A percentile compares a stretch with the other conserved stretches of the same genome.
Conservation (phyloP, 2,113 vertebrate genomes). For the Neolamprologus kungweensis region DNA sequence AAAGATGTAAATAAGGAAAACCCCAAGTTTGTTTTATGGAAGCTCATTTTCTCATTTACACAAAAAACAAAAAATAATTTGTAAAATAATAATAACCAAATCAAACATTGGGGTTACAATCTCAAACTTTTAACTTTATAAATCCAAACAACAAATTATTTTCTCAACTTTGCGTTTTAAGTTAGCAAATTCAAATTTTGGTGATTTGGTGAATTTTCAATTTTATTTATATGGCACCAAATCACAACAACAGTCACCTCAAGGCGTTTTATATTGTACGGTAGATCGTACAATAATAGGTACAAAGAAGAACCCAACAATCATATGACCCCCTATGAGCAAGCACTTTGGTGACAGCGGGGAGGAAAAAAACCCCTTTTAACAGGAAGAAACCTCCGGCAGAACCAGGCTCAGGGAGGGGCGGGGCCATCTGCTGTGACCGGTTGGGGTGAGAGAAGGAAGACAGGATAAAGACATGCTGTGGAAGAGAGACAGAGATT, state of each 20-base stretch:
- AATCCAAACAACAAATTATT: background rate
- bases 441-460: background rate
- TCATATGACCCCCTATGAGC: accelerated
- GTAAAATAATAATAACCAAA: background rate
- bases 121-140: background rate
- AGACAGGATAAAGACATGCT: background rate
- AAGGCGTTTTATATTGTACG: accelerated
- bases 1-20: background rate
- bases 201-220: background rate
- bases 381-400: accelerated
- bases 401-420: accelerated
- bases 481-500: background rate
- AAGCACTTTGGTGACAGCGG: background rate
- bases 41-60: background rate
- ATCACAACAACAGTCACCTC: background rate
- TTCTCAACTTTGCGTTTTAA: background rate
- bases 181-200: background rate
- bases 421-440: accelerated
- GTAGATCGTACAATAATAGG: accelerated
- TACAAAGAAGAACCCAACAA: background rate
- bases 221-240: background rate
- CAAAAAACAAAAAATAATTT: background rate
- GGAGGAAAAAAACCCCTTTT: accelerated
- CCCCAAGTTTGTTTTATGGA: background rate
- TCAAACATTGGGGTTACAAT: background rate